phyloP scores from a whole-genome alignment of 2,888 invertebrate species.

The Cryptocheilus praepositus region DNA sequence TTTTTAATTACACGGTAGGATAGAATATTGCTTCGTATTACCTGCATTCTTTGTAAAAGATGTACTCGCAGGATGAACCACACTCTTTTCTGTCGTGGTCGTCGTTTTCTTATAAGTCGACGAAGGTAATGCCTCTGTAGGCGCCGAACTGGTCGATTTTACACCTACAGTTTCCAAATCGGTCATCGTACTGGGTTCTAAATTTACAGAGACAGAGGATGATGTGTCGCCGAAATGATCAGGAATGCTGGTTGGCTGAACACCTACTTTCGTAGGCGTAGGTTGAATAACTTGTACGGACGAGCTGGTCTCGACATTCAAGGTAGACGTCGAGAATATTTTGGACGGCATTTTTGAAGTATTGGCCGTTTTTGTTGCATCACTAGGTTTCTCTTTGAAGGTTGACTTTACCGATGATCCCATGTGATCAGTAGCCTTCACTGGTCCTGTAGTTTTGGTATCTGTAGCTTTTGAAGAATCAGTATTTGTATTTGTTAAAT shows the following conservation, averaged over 20 bases:
- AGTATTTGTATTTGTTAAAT: slow-evolving; percentile 18
- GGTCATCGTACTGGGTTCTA: slow-evolving; percentile 58
- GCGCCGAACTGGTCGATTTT: slow-evolving; percentile 59
- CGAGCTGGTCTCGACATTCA: slow-evolving; percentile 69
- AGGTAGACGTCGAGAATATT: slow-evolving; percentile 54
- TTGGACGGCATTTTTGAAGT: slow-evolving; percentile 27
- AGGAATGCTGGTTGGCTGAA: slow-evolving; percentile 52
- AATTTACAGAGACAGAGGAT: slow-evolving; percentile 25
- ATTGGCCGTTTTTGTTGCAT: slow-evolving; percentile 10
- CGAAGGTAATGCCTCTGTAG: slow-evolving; percentile 73
- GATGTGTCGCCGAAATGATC: background rate
- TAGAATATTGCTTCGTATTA: slow-evolving; percentile 21
- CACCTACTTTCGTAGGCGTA: slow-evolving; percentile 52
- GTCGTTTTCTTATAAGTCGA: slow-evolving; percentile 51
- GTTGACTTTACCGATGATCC: slow-evolving; percentile 20
- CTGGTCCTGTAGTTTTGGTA: slow-evolving; percentile 41
- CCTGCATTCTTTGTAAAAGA: slow-evolving; percentile 60
- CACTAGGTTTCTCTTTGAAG: slow-evolving; percentile 28
- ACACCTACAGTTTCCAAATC: slow-evolving; percentile 41
- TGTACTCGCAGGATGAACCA: slow-evolving; percentile 45
- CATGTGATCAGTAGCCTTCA: slow-evolving; percentile 27
- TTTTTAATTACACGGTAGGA: background rate
- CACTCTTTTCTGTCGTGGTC: slow-evolving; percentile 32
- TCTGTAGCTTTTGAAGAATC: slow-evolving; percentile 39
- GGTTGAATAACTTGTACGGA: slow-evolving; percentile 68